Conservation (phyloP, 2,797 vertebrate species). For the Phalanger gymnotis region DNA sequence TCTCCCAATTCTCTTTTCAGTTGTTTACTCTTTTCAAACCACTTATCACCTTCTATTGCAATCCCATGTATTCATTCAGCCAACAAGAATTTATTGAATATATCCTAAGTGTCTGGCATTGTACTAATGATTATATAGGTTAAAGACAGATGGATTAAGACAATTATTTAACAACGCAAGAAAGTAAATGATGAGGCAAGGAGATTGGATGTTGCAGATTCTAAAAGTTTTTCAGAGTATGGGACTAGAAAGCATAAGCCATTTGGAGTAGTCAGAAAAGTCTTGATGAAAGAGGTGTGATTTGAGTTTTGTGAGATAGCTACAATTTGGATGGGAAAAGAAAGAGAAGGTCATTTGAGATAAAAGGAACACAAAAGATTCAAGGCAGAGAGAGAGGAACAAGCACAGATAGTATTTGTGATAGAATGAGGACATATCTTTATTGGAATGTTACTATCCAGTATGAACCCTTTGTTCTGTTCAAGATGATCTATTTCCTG, state of each 20-base stretch:
- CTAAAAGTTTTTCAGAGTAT: neutral
- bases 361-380: neutral
- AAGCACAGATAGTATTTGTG: neutral
- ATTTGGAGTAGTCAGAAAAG: neutral
- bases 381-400: neutral
- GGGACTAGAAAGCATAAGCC: neutral
- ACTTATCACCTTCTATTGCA: neutral
- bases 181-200: neutral
- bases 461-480: neutral
- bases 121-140: neutral
- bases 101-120: neutral
- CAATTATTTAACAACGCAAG: neutral
- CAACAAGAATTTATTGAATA: neutral
- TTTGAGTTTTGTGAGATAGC: neutral
- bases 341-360: neutral
- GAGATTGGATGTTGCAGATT: neutral
- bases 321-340: neutral
- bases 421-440: neutral
- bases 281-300: neutral
- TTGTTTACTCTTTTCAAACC: neutral
- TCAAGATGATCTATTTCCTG: neutral
- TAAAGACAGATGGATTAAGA: neutral
- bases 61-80: neutral
- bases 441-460: neutral
- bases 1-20: neutral